Evolutionary conservation across 1,140 invertebrate genomes (phyloP).

Genomic region (Cardiocondyla obscurior): DNA sequence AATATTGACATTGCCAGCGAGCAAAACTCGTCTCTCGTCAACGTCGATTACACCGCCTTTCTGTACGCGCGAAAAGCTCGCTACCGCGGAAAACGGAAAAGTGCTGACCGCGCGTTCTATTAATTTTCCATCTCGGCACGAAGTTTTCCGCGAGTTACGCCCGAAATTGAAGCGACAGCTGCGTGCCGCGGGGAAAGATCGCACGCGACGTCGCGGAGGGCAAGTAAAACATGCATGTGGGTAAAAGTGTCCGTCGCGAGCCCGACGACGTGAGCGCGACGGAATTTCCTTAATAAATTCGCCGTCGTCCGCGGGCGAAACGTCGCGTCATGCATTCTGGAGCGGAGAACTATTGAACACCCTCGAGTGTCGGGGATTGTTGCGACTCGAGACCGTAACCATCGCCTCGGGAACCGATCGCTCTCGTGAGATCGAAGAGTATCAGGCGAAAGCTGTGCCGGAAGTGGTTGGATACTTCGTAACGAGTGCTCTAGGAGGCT

Average conservation of each 20-base stretch:
- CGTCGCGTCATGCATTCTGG: not conserved
- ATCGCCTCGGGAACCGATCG: constrained; percentile 24
- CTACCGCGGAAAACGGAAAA: not conserved
- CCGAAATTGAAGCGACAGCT: constrained; percentile 29
- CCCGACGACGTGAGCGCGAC: not conserved
- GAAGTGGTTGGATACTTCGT: constrained; percentile 30
- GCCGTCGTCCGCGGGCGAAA: not conserved
- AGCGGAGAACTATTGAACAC: not conserved
- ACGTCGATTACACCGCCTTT: not conserved
- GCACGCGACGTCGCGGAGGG: not conserved
- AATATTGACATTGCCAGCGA: constrained; percentile 33
- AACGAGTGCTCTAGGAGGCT: constrained; percentile 18
- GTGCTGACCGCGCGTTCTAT: constrained; percentile 31
- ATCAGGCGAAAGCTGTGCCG: constrained; percentile 33
- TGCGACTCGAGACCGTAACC: constrained; percentile 18
- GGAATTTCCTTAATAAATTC: constrained; percentile 35
- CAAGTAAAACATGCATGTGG: constrained; percentile 37
- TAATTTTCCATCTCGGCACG: constrained; percentile 27
- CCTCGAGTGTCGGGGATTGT: constrained; percentile 35
- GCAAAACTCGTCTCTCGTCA: not conserved
- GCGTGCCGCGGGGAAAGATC: not conserved
- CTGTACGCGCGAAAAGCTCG: not conserved
- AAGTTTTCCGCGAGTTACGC: constrained; percentile 20
- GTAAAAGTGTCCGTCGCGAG: constrained; percentile 10
- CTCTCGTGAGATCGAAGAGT: constrained; percentile 31